Conservation (phyloP, 2,888 invertebrate genomes). For the Philereme vetulata region DNA sequence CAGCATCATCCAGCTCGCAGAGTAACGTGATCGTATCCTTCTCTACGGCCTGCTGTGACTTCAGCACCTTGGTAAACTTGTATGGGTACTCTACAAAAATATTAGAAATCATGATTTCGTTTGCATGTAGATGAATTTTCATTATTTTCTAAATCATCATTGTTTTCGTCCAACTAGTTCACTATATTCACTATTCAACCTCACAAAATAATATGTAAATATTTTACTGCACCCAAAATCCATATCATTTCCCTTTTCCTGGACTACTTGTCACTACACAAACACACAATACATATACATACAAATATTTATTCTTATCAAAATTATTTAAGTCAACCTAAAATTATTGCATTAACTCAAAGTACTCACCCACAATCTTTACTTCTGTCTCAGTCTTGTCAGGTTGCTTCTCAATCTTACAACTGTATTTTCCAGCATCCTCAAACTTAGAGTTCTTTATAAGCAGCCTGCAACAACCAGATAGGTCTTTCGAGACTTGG, state of each 20-base stretch:
- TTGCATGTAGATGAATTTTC: too few relatives aligned
- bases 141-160: too few relatives aligned
- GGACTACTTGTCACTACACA: too few relatives aligned
- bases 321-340: too few relatives aligned
- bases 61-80: slow-evolving; percentile 96
- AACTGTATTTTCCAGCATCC: slow-evolving; percentile 95
- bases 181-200: too few relatives aligned
- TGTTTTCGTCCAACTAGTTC: too few relatives aligned
- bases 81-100: slow-evolving; percentile 92
- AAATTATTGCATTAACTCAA: too few relatives aligned
- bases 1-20: slow-evolving; percentile 98
- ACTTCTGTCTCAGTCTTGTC: slow-evolving; percentile 93
- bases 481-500: slow-evolving; percentile 95
- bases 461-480: slow-evolving; percentile 93
- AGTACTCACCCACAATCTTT: slow-evolving; percentile 88
- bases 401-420: slow-evolving; percentile 94
- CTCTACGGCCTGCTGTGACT: slow-evolving; percentile 96
- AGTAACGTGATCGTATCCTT: slow-evolving; percentile 96
- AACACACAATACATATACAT: too few relatives aligned
- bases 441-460: slow-evolving; percentile 92
- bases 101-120: neutral
- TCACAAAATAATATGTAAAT: too few relatives aligned
- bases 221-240: too few relatives aligned
- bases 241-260: too few relatives aligned
- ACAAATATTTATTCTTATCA: too few relatives aligned